A percentile compares a stretch with the other conserved stretches of the same genome.
Conservation (phyloP, 2,797 vertebrate genomes). For the Garrulus glandarius region DNA sequence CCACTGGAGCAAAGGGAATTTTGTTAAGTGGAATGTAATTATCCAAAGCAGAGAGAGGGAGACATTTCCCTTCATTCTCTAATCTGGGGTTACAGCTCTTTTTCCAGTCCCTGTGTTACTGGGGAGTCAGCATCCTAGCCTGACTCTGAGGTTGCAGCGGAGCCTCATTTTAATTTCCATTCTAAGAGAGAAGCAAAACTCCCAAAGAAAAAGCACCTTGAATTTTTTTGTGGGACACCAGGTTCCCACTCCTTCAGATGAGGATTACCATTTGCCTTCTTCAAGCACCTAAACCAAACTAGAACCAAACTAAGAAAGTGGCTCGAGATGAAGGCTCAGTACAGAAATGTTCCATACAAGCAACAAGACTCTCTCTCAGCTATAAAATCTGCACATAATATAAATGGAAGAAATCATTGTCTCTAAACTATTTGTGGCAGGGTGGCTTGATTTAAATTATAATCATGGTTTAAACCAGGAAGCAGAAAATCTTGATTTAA, state of each 20-base stretch:
- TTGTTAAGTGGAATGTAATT: slow-evolving; percentile 45
- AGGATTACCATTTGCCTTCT: background rate
- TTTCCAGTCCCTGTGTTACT: background rate
- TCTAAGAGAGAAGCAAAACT: background rate
- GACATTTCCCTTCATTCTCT: background rate
- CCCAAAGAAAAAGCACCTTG: background rate
- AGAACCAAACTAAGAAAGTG: background rate
- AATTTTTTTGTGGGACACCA: background rate
- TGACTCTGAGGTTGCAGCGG: background rate
- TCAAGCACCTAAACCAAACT: background rate
- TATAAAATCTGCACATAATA: background rate
- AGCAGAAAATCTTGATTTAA: slow-evolving; percentile 53
- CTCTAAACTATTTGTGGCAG: background rate
- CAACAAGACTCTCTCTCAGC: background rate
- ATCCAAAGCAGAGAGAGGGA: slow-evolving; percentile 4
- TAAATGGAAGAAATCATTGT: slow-evolving; percentile 12
- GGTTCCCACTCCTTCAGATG: background rate
- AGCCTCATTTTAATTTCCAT: background rate
- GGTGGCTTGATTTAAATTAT: slow-evolving; percentile 23
- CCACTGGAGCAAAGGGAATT: slow-evolving; percentile 18
- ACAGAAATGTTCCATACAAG: background rate
- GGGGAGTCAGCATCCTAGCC: background rate
- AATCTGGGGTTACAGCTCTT: background rate
- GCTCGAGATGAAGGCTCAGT: background rate
- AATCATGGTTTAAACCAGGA: slow-evolving; percentile 39